Conservation (phyloP, 2,113 vertebrate species). For the Ciconia maguari region DNA sequence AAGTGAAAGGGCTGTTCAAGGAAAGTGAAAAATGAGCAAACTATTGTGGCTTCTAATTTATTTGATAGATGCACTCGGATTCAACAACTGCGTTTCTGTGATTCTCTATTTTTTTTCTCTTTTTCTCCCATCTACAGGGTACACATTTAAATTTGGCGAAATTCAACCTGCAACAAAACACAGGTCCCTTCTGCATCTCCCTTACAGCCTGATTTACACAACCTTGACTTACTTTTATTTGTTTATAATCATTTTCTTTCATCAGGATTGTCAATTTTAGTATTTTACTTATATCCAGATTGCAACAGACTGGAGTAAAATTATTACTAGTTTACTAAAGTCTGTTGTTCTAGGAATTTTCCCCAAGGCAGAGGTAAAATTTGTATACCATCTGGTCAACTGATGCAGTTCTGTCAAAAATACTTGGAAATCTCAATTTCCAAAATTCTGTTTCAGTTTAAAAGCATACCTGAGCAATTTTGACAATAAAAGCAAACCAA, state of each 20-base stretch:
- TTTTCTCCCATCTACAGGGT: background rate
- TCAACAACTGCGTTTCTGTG: background rate
- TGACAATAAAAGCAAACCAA: background rate
- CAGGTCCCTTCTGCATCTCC: background rate
- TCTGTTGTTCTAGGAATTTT: background rate
- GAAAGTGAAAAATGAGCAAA: conserved; percentile 8
- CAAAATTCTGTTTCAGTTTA: background rate
- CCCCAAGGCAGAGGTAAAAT: background rate
- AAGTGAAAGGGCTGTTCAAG: background rate
- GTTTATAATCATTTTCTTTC: background rate
- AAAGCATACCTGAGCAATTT: background rate
- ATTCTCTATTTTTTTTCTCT: background rate
- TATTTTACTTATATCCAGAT: background rate
- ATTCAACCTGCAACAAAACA: background rate
- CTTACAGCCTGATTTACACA: background rate
- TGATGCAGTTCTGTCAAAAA: background rate
- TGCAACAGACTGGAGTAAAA: background rate
- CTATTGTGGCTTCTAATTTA: background rate
- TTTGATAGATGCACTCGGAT: background rate
- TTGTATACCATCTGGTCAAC: background rate
- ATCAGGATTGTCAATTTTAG: background rate
- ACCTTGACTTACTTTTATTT: background rate
- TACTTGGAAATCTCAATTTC: background rate
- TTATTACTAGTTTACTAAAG: background rate
- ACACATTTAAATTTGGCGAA: background rate